phyloP scores from a whole-genome alignment of 2,888 invertebrate species.

The Allacma fusca region DNA sequence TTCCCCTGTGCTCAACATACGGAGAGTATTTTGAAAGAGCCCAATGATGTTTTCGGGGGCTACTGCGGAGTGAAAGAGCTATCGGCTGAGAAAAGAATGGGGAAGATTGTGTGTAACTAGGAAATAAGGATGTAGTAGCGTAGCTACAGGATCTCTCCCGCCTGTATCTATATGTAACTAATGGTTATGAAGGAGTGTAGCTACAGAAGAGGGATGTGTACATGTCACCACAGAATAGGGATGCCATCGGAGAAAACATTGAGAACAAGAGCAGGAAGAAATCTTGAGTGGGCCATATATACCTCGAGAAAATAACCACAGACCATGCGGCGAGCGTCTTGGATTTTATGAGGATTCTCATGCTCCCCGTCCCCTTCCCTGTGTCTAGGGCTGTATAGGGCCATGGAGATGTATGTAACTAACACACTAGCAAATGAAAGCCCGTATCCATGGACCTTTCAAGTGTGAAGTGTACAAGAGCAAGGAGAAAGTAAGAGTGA shows the following conservation, averaged over 20 bases:
- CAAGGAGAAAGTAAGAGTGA: slow-evolving; percentile 28
- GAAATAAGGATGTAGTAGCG: no score
- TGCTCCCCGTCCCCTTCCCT: background rate
- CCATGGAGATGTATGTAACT: background rate
- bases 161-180: no score
- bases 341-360: slow-evolving; percentile 43
- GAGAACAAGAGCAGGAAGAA: background rate
- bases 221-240: background rate
- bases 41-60: no score
- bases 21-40: no score
- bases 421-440: background rate
- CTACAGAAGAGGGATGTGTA: background rate
- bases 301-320: slow-evolving; percentile 39
- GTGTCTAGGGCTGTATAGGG: background rate
- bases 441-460: slow-evolving; percentile 16
- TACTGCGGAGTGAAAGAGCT: no score
- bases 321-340: slow-evolving; percentile 39
- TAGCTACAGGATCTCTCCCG: no score
- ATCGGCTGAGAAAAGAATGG: no score
- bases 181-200: no score
- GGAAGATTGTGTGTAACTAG: no score
- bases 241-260: background rate
- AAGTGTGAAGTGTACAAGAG: slow-evolving; percentile 31
- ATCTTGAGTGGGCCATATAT: slow-evolving; percentile 20
- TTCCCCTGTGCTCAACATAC: background rate